A percentile compares a stretch with the other conserved stretches of the same genome.
Conservation (phyloP, 2,797 vertebrate species). For the Lindbergichthys nudifrons region DNA sequence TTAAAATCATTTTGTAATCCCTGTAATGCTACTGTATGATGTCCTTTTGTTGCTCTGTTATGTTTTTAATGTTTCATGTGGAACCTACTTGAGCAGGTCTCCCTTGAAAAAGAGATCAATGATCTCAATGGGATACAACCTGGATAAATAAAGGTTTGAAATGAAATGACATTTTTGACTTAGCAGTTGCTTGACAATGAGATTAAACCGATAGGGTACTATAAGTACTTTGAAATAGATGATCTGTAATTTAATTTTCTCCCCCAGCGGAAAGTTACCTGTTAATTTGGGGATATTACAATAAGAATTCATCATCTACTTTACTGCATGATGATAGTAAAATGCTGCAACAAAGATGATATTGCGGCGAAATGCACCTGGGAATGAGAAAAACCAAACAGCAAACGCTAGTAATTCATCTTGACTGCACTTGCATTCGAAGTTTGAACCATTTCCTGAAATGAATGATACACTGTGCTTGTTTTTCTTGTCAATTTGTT, state of each 20-base stretch:
- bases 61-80: no score
- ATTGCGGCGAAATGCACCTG: conserved; percentile 22
- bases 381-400: conserved; percentile 25
- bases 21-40: no score
- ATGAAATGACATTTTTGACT: no score
- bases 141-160: no score
- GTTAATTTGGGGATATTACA: conserved; percentile 21
- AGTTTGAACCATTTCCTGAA: conserved; percentile 48
- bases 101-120: no score
- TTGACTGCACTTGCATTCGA: conserved; percentile 42
- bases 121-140: no score
- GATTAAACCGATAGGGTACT: conserved; percentile 14
- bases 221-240: not conserved
- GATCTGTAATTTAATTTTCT: not conserved
- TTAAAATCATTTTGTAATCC: no score
- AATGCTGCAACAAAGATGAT: conserved; percentile 19
- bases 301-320: conserved; percentile 22
- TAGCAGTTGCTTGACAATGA: conserved; percentile 2
- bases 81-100: no score
- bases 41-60: no score
- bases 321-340: conserved; percentile 7
- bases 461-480: conserved; percentile 55
- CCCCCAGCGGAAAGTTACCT: not conserved
- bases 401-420: conserved; percentile 32
- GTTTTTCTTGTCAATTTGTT: conserved; percentile 70